Conservation (phyloP, 2,113 vertebrate species). For the Megatriorchis doriae region DNA sequence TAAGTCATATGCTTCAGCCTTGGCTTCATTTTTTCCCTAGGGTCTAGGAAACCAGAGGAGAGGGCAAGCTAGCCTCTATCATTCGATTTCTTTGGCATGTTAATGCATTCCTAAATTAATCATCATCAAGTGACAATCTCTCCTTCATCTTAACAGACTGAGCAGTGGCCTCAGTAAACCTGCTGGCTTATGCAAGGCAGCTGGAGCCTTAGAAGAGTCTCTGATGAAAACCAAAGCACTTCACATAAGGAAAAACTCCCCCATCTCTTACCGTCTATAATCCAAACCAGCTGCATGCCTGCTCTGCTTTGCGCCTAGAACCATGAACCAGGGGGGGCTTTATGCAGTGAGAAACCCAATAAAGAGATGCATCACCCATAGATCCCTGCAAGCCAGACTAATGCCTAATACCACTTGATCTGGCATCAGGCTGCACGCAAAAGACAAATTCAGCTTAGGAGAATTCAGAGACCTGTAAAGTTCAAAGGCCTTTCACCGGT, state of each 20-base stretch:
- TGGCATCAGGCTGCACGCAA: neutral
- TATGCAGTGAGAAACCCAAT: neutral
- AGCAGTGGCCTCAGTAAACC: conserved; percentile 42
- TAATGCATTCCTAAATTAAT: conserved; percentile 69
- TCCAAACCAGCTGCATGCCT: conserved; percentile 37
- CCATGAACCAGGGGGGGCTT: neutral
- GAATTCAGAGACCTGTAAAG: neutral
- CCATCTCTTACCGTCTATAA: neutral
- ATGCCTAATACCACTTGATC: neutral
- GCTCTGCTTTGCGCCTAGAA: neutral
- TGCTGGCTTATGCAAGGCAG: conserved; percentile 41
- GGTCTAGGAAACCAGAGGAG: conserved; percentile 55
- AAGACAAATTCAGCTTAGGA: neutral
- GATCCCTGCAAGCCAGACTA: neutral
- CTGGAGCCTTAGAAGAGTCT: conserved; percentile 28
- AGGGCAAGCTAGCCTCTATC: conserved; percentile 58
- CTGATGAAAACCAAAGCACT: conserved; percentile 53
- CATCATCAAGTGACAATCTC: conserved; percentile 65
- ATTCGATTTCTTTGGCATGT: conserved; percentile 64
- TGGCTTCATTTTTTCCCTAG: conserved; percentile 40
- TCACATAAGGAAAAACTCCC: conserved; percentile 35
- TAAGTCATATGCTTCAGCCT: conserved; percentile 61
- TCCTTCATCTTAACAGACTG: conserved; percentile 57
- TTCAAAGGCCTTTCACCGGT: neutral
- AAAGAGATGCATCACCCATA: neutral